Conservation (phyloP, 1,140 invertebrate genomes). For the Palaemon carinicauda region DNA sequence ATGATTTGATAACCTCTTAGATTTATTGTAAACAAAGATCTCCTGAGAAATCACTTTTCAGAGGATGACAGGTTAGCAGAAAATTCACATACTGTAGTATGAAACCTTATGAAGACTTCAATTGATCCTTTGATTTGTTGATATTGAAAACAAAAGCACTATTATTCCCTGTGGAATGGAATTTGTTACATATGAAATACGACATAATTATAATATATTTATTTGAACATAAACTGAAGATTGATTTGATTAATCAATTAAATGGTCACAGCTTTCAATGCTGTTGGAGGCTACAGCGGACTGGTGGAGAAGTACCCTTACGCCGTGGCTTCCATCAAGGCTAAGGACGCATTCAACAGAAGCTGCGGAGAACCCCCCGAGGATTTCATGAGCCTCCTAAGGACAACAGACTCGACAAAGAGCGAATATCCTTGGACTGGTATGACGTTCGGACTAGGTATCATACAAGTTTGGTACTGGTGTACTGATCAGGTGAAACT, state of each 20-base stretch:
- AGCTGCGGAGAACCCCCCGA: conserved; percentile 63
- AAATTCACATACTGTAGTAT: too few species aligned
- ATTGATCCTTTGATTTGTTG: too few species aligned
- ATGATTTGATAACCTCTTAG: too few species aligned
- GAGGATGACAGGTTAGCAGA: too few species aligned
- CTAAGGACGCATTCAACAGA: neutral
- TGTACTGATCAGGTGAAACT: conserved; percentile 68
- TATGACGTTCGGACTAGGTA: conserved; percentile 66
- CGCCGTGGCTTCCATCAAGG: conserved; percentile 61
- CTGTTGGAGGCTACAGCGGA: conserved; percentile 67
- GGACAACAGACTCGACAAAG: conserved; percentile 65
- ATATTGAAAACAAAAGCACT: too few species aligned
- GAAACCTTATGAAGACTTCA: too few species aligned
- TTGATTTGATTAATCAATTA: neutral
- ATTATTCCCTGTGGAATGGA: too few species aligned
- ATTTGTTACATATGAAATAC: neutral
- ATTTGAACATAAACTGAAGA: neutral
- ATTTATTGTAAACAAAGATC: too few species aligned
- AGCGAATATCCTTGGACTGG: conserved; percentile 70
- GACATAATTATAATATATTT: neutral
- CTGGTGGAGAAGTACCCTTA: conserved; percentile 65
- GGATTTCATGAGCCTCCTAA: conserved; percentile 68
- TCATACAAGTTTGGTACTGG: conserved; percentile 71
- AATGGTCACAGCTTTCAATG: conserved; percentile 66
- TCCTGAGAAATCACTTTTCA: too few species aligned